A percentile compares a stretch with the other conserved stretches of the same genome.
Evolutionary conservation across 1,140 invertebrate genomes (phyloP).

Genomic region (Paramacrobiotus metropolitanus): DNA sequence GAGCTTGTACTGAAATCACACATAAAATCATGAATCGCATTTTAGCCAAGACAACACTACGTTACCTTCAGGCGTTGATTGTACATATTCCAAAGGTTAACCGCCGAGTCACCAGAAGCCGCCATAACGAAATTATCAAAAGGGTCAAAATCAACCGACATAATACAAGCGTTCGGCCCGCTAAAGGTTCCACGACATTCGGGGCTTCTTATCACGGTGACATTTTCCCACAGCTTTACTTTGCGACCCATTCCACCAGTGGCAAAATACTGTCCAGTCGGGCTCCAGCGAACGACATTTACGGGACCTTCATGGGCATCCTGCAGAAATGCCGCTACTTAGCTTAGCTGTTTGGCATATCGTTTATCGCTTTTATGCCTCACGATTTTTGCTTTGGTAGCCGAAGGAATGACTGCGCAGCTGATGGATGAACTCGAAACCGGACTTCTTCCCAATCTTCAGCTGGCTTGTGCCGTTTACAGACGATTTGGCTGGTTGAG

Average conservation of each 20-base stretch:
- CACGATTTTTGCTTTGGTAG: conserved; percentile 15
- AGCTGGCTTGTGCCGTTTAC: no score
- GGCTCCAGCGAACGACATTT: conserved; percentile 72
- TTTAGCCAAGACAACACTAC: conserved; percentile 25
- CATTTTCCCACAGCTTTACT: conserved; percentile 82
- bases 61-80: conserved; percentile 64
- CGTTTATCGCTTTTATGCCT: conserved; percentile 12
- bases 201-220: conserved; percentile 33
- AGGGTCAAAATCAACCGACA: conserved; percentile 76
- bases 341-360: no score
- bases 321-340: no score
- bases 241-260: conserved; percentile 82
- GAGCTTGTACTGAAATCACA: conserved; percentile 54
- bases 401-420: neutral
- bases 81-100: conserved; percentile 67
- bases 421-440: neutral
- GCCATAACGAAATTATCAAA: conserved; percentile 61
- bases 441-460: neutral
- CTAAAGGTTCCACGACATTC: conserved; percentile 48
- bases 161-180: conserved; percentile 77
- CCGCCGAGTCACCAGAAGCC: conserved; percentile 80
- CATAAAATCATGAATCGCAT: conserved; percentile 6
- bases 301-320: conserved; percentile 89
- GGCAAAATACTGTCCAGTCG: conserved; percentile 51
- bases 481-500: no score